Conservation (phyloP, 2,113 vertebrate species). For the Indicator maculatus region DNA sequence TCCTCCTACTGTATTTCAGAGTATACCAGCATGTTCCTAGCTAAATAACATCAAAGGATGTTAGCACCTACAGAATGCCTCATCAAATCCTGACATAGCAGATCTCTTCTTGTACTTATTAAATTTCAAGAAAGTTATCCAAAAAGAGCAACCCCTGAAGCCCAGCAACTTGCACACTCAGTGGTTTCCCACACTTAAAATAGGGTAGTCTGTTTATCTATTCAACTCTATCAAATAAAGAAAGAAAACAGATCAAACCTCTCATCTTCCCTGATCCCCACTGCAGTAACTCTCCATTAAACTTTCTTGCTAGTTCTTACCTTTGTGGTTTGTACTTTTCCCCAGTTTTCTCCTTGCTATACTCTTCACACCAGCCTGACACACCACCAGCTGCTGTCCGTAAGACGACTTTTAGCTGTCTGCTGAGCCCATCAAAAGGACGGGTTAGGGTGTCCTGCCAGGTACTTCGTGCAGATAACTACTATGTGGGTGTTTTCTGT, state of each 20-base stretch:
- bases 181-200: neutral
- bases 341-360: neutral
- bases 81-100: neutral
- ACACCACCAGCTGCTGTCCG: fast-evolving
- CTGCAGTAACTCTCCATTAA: neutral
- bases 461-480: neutral
- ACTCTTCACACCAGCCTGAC: neutral
- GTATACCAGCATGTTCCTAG: neutral
- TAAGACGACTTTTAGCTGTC: neutral
- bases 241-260: neutral
- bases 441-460: neutral
- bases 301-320: neutral
- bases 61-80: neutral
- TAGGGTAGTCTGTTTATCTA: neutral
- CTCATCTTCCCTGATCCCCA: neutral
- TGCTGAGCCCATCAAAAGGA: fast-evolving
- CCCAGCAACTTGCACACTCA: neutral
- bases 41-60: neutral
- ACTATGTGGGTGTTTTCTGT: neutral
- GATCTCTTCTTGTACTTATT: neutral
- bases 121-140: neutral
- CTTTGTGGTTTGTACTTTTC: neutral
- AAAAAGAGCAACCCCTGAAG: neutral
- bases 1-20: neutral
- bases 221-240: neutral